These are phyloP conservation scores for Sarotherodon lohbergeri DNA, from an alignment of 2,113 vertebrate species.

Conservation along the genomic window DNA sequence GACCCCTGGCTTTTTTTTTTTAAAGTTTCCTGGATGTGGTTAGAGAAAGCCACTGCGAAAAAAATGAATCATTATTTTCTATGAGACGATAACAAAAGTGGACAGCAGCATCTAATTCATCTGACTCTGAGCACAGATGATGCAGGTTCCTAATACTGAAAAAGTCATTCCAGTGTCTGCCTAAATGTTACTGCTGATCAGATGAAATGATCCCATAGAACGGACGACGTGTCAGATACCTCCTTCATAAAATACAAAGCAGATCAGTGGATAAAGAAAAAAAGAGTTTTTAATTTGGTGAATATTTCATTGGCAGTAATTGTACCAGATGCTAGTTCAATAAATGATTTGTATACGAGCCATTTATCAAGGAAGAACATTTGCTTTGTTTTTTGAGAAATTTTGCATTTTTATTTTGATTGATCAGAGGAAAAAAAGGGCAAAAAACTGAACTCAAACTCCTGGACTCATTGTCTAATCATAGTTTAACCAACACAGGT, in stretches of 20 bases:
- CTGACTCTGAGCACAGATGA: not conserved
- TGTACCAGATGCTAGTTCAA: not conserved
- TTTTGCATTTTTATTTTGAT: not conserved
- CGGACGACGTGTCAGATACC: not conserved
- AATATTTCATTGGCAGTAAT: not conserved
- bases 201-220: not conserved
- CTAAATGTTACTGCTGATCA: not conserved
- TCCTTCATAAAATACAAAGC: not conserved
- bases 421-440: not conserved
- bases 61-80: slow-evolving; percentile 11
- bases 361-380: not conserved
- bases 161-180: not conserved
- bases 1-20: not conserved
- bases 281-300: not conserved
- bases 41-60: not conserved
- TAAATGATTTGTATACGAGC: not conserved
- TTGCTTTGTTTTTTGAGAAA: not conserved
- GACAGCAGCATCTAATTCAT: slow-evolving; percentile 11
- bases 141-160: not conserved
- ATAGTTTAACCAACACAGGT: not conserved
- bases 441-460: not conserved
- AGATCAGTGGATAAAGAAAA: not conserved
- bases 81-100: slow-evolving; percentile 1
- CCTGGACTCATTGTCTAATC: not conserved
- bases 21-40: not conserved